A percentile compares a stretch with the other conserved stretches of the same genome.
These are phyloP conservation scores for Corythornis madagascariensis DNA, from an alignment of 2,113 vertebrate species.

Conservation along the genomic window DNA sequence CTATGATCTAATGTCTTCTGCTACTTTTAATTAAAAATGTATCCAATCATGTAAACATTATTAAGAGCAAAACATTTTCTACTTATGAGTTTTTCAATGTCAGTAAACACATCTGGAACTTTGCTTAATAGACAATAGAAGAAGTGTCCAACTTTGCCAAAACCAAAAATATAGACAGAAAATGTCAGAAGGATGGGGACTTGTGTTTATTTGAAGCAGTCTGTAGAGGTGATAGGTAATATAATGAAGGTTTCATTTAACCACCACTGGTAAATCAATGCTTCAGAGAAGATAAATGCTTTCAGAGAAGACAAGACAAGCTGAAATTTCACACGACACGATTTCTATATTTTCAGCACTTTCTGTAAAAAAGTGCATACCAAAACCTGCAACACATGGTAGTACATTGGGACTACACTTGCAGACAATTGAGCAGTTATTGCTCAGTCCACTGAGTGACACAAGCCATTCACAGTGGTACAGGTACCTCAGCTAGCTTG, in stretches of 20 bases:
- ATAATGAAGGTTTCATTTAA: background rate
- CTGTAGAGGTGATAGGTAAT: background rate
- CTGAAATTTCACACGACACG: background rate
- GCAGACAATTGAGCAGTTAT: background rate
- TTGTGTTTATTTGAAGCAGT: background rate
- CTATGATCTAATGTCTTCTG: constrained; percentile 39
- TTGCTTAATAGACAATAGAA: background rate
- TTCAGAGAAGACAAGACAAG: background rate
- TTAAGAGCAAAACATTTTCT: constrained; percentile 42
- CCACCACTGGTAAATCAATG: background rate
- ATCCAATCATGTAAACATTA: constrained; percentile 50
- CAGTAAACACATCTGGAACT: constrained; percentile 54
- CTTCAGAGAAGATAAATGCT: background rate
- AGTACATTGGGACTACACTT: background rate
- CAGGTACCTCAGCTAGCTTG: accelerated
- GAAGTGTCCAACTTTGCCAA: background rate
- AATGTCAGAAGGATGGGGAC: background rate
- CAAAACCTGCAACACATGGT: background rate
- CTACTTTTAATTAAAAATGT: constrained; percentile 52
- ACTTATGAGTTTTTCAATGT: constrained; percentile 36
- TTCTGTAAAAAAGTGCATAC: background rate
- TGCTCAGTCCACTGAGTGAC: background rate
- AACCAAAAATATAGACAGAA: background rate
- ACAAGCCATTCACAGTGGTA: background rate
- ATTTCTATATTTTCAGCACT: background rate